These are phyloP conservation scores for Gambusia holbrooki DNA, from an alignment of 2,113 vertebrate genomes.

Conservation along the genomic window DNA sequence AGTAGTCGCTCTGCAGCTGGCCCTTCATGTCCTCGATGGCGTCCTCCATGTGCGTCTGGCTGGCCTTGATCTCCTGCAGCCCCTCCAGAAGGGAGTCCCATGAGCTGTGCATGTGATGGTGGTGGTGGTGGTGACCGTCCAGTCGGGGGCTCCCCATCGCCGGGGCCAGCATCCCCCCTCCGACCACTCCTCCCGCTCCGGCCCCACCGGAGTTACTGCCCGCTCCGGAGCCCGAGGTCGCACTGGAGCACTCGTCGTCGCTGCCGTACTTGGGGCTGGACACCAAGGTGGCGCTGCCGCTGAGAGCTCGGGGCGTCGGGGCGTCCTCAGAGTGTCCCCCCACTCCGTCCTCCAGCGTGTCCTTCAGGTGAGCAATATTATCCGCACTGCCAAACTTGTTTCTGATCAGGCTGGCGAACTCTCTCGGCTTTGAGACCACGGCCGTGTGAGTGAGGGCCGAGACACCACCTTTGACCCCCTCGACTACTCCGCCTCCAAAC, in stretches of 20 bases:
- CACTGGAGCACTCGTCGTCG: slow-evolving; percentile 95
- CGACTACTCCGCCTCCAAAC: slow-evolving; percentile 94
- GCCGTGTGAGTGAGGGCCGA: slow-evolving; percentile 93
- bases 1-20: slow-evolving; percentile 94
- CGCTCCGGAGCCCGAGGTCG: slow-evolving; percentile 87
- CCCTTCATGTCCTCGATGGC: slow-evolving; percentile 96
- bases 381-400: slow-evolving; percentile 98
- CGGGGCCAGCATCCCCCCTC: slow-evolving; percentile 74
- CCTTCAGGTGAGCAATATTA: slow-evolving; percentile 96
- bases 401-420: slow-evolving; percentile 96
- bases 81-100: slow-evolving; percentile 93
- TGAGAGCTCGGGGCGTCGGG: slow-evolving; percentile 85
- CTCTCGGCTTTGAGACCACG: slow-evolving; percentile 94
- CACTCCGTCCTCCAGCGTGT: slow-evolving; percentile 87
- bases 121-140: slow-evolving; percentile 88
- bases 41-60: slow-evolving; percentile 93
- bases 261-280: slow-evolving; percentile 98
- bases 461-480: slow-evolving; percentile 94
- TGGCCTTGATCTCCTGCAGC: slow-evolving; percentile 93
- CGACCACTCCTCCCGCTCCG: slow-evolving; percentile 25
- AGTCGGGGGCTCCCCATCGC: slow-evolving; percentile 89
- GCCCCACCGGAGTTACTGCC: slow-evolving; percentile 91
- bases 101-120: slow-evolving; percentile 82
- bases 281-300: slow-evolving; percentile 94
- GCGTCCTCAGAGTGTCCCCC: slow-evolving; percentile 85